Evolutionary conservation across 35 echinoderm and acorn worm genomes (phyloP).

Genomic region (Heliocidaris tuberculata): DNA sequence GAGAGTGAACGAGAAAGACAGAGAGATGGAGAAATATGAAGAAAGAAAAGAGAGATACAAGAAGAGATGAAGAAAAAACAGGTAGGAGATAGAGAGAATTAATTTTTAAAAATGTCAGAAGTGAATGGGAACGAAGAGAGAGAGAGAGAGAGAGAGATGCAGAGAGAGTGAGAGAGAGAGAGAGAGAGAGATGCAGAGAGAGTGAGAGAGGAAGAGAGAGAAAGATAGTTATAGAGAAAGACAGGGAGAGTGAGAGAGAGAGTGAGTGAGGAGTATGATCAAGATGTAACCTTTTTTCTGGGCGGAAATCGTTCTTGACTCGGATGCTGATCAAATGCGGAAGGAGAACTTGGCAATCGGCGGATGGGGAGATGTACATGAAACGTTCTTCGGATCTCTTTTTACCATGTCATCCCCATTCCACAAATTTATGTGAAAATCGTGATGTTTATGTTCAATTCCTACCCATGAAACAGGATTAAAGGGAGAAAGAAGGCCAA

Average conservation of each 20-base stretch:
- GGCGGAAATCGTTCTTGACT: background rate
- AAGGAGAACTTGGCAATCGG: background rate
- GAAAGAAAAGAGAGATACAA: too few species aligned
- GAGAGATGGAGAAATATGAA: too few species aligned
- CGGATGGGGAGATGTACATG: background rate
- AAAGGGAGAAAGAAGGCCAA: background rate
- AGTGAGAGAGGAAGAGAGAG: too few species aligned
- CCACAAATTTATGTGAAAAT: constrained; percentile 11
- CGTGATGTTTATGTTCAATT: constrained; percentile 2
- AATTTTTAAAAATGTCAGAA: too few species aligned
- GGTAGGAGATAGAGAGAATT: background rate
- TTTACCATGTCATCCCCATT: constrained; percentile 1
- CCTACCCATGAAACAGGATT: background rate
- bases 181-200: background rate
- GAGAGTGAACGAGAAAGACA: background rate
- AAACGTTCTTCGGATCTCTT: background rate
- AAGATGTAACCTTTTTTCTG: background rate
- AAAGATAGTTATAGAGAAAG: too few species aligned
- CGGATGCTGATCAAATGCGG: background rate
- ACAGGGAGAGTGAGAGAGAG: too few species aligned
- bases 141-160: background rate
- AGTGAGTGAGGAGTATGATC: background rate
- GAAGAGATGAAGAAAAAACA: background rate
- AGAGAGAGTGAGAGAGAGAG: background rate
- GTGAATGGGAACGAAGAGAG: background rate